Evolutionary conservation across 2,797 vertebrate species (phyloP).

Genomic region (Malurus splendens): DNA sequence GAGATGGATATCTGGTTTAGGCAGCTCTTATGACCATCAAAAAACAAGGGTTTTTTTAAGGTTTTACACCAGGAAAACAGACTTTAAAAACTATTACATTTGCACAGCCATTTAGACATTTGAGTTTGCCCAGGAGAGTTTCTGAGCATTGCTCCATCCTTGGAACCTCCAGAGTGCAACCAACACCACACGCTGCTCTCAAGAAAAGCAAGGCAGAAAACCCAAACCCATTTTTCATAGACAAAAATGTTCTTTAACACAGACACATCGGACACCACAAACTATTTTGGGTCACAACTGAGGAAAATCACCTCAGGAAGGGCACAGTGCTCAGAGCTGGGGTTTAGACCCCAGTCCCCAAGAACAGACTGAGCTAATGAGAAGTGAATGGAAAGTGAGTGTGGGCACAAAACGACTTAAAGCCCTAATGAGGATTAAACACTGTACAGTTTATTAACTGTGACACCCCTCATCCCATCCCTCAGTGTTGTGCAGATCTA

Average conservation of each 20-base stretch:
- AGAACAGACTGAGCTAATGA: neutral
- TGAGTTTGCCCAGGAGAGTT: neutral
- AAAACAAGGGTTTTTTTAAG: neutral
- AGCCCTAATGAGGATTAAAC: neutral
- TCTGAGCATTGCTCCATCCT: neutral
- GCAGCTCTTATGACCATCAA: neutral
- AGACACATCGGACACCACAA: fast-evolving
- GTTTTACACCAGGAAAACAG: too few species aligned
- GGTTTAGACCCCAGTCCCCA: neutral
- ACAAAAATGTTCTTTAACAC: neutral
- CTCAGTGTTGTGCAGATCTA: neutral
- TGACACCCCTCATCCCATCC: neutral
- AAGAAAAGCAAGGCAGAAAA: neutral
- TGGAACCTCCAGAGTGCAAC: fast-evolving
- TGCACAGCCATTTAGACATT: neutral
- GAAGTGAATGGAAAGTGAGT: neutral
- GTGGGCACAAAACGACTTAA: neutral
- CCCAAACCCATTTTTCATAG: neutral
- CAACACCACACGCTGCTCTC: neutral
- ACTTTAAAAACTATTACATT: neutral
- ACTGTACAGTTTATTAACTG: neutral
- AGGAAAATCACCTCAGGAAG: neutral
- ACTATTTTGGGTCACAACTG: neutral
- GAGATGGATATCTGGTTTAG: neutral
- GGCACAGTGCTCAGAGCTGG: neutral